Evolutionary conservation across 2,888 invertebrate species (phyloP).

Genomic region (Orchestes rusci): DNA sequence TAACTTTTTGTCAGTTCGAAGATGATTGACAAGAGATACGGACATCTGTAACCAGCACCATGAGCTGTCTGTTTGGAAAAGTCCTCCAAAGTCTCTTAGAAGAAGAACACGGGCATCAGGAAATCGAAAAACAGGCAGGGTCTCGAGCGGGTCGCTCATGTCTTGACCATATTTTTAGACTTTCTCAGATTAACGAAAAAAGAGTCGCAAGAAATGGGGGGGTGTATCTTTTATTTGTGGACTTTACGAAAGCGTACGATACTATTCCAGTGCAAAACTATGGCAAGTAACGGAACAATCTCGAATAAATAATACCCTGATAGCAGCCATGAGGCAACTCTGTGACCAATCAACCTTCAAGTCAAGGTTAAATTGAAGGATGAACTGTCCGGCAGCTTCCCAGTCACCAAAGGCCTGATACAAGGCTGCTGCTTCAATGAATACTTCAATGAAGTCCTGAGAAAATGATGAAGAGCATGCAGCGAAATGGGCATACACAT

Average conservation of each 20-base stretch:
- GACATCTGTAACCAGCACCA: conserved; percentile 4
- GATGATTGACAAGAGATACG: too few species aligned
- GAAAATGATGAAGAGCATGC: too few species aligned
- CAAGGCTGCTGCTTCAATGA: too few species aligned
- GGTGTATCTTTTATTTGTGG: too few species aligned
- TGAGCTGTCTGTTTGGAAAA: conserved; percentile 2
- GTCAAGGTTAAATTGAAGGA: background rate
- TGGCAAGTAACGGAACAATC: background rate
- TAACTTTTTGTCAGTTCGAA: too few species aligned
- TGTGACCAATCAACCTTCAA: conserved; percentile 1
- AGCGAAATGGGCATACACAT: too few species aligned
- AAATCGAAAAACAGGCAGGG: conserved; percentile 3
- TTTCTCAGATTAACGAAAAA: background rate
- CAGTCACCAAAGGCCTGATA: too few species aligned
- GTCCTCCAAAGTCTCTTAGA: conserved; percentile 1
- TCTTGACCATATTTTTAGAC: background rate
- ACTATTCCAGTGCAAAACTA: too few species aligned
- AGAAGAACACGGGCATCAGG: conserved; percentile 3
- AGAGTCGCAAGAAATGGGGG: background rate
- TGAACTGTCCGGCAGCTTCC: background rate
- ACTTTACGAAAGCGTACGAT: too few species aligned
- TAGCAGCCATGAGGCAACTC: conserved; percentile 5
- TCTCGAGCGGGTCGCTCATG: conserved; percentile 1
- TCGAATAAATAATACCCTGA: background rate
- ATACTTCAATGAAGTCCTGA: too few species aligned